Evolutionary conservation across 2,888 invertebrate species (phyloP), one percentile per base, ranked within the genome.

Genomic region (Escarpia spicata): DNA sequence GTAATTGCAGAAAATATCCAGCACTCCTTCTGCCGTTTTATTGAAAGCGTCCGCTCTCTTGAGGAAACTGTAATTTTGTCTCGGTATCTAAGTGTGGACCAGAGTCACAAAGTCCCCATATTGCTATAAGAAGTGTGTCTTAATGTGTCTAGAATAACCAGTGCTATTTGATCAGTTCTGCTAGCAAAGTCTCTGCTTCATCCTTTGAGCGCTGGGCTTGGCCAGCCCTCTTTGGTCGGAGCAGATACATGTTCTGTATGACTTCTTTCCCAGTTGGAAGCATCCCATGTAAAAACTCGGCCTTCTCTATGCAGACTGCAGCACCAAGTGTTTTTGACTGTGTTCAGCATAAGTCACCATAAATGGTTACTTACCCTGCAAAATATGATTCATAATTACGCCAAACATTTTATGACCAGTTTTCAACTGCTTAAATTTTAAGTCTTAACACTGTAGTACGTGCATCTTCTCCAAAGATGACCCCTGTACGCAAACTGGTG

Each of bases 161-260:
- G 90, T 90, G 90, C 19, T 90, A 26, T 31, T 90, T 0, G 19
- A 90, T 37, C 43, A 90, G 37, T 90, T 37, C 90, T 43, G 90
- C 90, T 43, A 90, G 90, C 37, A 90, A 19, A 10, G 4, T 90
- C 15, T 26, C 90, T 43, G 90, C 90, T 2, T 9, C 37, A 15
- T 31, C 90, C 3, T 4, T 43, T 31, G 90, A 90, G 37, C 31
- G 37, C 90, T 90, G 90, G 0, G 37, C 43, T 90, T 90, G 37
- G 10, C 43, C n/a, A 43, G 90, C 90, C 37, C n/a, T 43, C n/a
- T 90, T 37, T 37, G 90, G 90, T 90, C 12, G 90, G 1, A 90
- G 43, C 9, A 90, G 90, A 90, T 90, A 90, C 43, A 90, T 90
- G 43, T 90, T 90, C 43, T 90, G 90, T 12, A 90, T 90, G 12